Evolutionary conservation across 2,797 vertebrate genomes (phyloP).

Genomic region (Rallus crepitans): DNA sequence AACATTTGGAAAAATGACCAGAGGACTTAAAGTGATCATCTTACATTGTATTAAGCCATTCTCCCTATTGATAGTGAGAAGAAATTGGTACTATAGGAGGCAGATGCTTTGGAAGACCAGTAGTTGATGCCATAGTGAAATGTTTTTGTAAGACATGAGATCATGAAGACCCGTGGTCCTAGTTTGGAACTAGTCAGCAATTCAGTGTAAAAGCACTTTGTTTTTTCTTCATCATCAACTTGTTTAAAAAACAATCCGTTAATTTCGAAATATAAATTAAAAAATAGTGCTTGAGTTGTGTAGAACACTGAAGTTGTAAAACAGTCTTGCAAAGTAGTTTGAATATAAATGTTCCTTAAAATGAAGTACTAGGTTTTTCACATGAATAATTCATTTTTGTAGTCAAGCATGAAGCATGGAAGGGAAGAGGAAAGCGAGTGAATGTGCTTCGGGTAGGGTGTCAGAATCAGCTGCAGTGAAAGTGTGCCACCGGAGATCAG

Average conservation of each 20-base stretch:
- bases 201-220: background rate
- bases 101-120: background rate
- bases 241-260: background rate
- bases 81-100: background rate
- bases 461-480: background rate
- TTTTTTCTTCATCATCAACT: background rate
- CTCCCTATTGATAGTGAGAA: background rate
- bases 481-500: background rate
- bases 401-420: background rate
- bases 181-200: background rate
- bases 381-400: background rate
- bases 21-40: background rate
- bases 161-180: background rate
- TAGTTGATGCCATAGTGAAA: background rate
- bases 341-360: background rate
- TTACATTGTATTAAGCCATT: background rate
- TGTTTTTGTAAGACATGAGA: background rate
- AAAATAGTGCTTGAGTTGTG: background rate
- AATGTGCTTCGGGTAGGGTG: background rate
- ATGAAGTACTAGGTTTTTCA: background rate
- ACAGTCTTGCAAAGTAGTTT: background rate
- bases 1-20: background rate
- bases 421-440: background rate
- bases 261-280: background rate
- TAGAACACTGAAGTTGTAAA: background rate